phyloP scores from a whole-genome alignment of 2,113 vertebrate genomes.

The Cyanoderma ruficeps region DNA sequence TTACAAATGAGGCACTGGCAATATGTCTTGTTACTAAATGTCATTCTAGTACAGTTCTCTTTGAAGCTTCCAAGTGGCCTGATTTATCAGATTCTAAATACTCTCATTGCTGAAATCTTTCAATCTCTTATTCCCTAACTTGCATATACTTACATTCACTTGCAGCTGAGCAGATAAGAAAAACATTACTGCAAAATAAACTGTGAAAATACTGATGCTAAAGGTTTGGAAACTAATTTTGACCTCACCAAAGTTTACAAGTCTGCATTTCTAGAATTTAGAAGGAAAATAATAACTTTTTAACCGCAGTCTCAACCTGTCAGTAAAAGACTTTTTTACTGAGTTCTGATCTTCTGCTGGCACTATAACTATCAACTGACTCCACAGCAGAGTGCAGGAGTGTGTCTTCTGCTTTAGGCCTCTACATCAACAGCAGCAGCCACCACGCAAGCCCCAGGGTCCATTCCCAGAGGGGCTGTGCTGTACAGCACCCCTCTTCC shows the following conservation, averaged over 20 bases:
- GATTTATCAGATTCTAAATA: not conserved
- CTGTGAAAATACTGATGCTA: not conserved
- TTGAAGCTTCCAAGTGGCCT: not conserved
- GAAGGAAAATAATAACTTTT: not conserved
- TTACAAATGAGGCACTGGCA: not conserved
- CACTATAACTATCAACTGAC: not conserved
- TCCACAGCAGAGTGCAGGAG: not conserved
- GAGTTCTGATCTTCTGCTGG: not conserved
- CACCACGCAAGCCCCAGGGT: accelerated
- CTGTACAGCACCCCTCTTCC: not conserved
- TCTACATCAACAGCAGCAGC: not conserved
- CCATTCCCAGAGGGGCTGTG: not conserved
- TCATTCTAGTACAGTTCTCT: not conserved
- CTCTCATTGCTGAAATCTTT: not conserved
- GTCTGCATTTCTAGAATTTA: not conserved
- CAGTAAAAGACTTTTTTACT: not conserved
- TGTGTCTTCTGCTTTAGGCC: not conserved
- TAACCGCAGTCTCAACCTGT: not conserved
- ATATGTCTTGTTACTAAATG: not conserved
- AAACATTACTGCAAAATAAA: not conserved
- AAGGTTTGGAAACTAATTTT: not conserved
- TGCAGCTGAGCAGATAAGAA: not conserved
- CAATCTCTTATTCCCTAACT: not conserved
- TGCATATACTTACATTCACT: not conserved
- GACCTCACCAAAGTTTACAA: not conserved